phyloP scores from a whole-genome alignment of 2,797 vertebrate species.

The Brachymystax lenok region DNA sequence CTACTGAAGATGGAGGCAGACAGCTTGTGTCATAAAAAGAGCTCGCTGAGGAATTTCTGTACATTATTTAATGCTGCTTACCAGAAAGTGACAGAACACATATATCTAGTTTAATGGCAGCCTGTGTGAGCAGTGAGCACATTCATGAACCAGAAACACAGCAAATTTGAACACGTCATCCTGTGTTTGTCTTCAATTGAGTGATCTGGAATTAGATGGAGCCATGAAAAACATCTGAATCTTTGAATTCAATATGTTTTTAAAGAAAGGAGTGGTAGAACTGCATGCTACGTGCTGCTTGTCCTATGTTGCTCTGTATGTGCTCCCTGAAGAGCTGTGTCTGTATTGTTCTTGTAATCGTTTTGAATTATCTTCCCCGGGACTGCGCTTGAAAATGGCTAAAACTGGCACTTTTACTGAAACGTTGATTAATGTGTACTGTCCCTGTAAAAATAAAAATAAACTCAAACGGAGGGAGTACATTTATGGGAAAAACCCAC shows the following conservation, averaged over 20 bases:
- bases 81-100: slow-evolving; percentile 51
- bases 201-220: slow-evolving; percentile 18
- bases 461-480: neutral
- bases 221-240: neutral
- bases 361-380: too few species aligned
- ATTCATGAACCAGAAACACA: neutral
- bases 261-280: neutral
- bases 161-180: neutral
- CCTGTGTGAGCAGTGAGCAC: slow-evolving; percentile 2
- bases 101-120: slow-evolving; percentile 57
- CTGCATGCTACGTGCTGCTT: too few species aligned
- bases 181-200: slow-evolving; percentile 21
- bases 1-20: slow-evolving; percentile 55
- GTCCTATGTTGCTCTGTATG: too few species aligned
- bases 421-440: too few species aligned
- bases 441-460: too few species aligned
- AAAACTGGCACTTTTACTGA: too few species aligned
- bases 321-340: too few species aligned
- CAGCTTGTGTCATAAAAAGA: slow-evolving; percentile 60
- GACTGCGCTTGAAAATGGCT: too few species aligned
- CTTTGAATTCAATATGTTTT: neutral
- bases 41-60: slow-evolving; percentile 60
- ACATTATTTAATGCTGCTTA: slow-evolving; percentile 49
- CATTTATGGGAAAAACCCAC: neutral
- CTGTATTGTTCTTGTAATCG: too few species aligned